Base-by-base conservation (phyloP, 2,888 invertebrate species). In the Digitonthophagus gazella region DNA sequence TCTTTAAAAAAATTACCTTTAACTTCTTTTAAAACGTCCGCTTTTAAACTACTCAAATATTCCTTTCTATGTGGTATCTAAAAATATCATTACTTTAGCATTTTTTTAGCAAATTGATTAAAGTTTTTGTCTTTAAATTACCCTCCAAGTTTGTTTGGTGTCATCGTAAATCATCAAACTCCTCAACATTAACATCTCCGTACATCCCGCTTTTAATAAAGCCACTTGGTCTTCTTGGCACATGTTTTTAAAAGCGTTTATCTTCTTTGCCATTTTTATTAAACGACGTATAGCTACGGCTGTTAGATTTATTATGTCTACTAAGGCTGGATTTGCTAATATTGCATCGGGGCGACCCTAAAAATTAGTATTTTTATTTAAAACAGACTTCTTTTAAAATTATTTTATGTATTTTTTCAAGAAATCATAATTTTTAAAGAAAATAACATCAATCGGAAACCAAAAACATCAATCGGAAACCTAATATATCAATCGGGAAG, bases 171-270 rank as follows among this genome's bases (percentile, higher is more conserved):
- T 93, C 86, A 95, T 92, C 0, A 95, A 95, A 73, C 97, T 96
- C 11, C 97, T 87, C 66, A 98, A 87, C 69, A 98, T 92, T 90
- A 98, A 92, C 90, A 98, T 93, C 84, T 98, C 98, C 64, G 96
- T 96, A 79, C 96, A 96, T 0, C 97, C 96, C 0, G 97, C 96
- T 81, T 96, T 97, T 5, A 97, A 82, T 8, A 96, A 84, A 3
- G 88, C 88, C 70, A 95, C 90, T 84, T 98, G 97, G 82, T 98
- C 97, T 76, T 95, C 95, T 78, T 97, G 95, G 79, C 95, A 95
- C 89, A 98, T 92, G 78, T 92, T 93, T 80, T 93, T 93, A 83
- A 98, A 98, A 1, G 95, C 93, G 78, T 89, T 91, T 65, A 93
- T 93, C 80, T 91, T 92, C 79, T 93, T 93, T 0, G 92, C 90